Evolutionary conservation across 2,888 invertebrate species (phyloP), one percentile per base, ranked within the genome.

Genomic region (Pristionchus japonicus): DNA sequence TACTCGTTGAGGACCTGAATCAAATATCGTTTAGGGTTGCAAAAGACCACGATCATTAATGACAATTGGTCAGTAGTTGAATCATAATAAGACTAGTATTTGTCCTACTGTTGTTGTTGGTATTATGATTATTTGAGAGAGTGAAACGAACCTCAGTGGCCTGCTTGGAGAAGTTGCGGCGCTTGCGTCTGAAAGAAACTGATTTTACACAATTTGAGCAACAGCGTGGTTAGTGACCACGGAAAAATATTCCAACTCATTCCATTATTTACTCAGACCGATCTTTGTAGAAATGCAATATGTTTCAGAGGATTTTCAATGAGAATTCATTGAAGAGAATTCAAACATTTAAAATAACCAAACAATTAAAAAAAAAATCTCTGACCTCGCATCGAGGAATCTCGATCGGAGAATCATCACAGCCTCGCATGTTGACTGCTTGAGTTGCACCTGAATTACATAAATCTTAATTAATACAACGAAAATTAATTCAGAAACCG

Each of bases 91-190:
- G n/a, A n/a, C n/a, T n/a, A n/a, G n/a, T n/a, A n/a, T n/a, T n/a
- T n/a, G n/a, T n/a, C n/a, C n/a, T n/a, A n/a, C n/a, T n/a, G n/a
- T n/a, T n/a, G n/a, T n/a, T 43, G 43, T 43, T 43, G 43, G 43
- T n/a, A n/a, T n/a, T n/a, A n/a, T 43, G 43, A 43, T 43, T n/a
- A n/a, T n/a, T n/a, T 43, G 43, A 43, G 43, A n/a, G 13, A 70
- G 23, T 3, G 37, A 67, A 27, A 34, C 67, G 15, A 7, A 70
- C 70, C 82, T 99, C 99, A 43, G 99, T 99, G 88, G 99, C 99
- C 95, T 99, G 98, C 96, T 99, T 99, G 96, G 98, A 98, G 96
- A 99, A 99, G 96, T 99, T 99, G 94, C 99, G 96, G 93, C 99
- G 96, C 95, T 99, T 99, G 96, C 95, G 94, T 94, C 96, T 96